phyloP scores from a whole-genome alignment of 2,113 vertebrate genomes.

The Butastur rufipennis region DNA sequence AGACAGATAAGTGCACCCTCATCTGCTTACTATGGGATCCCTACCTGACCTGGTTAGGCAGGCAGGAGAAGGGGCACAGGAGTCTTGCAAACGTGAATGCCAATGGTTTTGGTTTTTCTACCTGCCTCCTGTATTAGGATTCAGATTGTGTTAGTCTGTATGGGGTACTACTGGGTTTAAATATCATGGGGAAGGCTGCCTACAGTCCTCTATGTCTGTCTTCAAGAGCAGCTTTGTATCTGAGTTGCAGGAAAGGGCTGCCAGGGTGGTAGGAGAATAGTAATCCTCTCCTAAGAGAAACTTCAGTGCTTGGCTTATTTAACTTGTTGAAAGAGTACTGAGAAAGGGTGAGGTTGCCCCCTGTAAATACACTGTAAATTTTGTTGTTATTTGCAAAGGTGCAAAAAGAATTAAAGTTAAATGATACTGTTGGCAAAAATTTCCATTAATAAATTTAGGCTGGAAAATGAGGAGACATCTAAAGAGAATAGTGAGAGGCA shows the following conservation, averaged over 20 bases:
- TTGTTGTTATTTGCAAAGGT: background rate
- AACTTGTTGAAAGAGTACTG: background rate
- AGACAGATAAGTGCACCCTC: background rate
- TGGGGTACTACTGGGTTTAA: background rate
- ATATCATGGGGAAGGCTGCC: background rate
- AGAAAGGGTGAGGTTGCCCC: background rate
- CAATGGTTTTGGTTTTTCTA: background rate
- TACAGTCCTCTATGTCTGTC: background rate
- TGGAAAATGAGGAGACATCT: background rate
- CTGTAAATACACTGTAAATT: background rate
- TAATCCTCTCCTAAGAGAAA: background rate
- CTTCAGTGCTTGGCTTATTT: background rate
- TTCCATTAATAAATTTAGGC: background rate
- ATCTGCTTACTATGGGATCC: background rate
- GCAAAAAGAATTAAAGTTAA: background rate
- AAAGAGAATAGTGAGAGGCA: background rate
- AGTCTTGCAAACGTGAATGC: background rate
- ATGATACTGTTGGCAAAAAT: background rate
- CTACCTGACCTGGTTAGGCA: background rate
- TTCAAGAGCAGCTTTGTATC: background rate
- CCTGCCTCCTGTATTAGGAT: background rate
- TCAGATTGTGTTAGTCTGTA: background rate
- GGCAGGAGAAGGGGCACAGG: background rate
- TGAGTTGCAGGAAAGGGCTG: background rate
- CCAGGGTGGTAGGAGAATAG: background rate